phyloP scores from a whole-genome alignment of 2,113 vertebrate species.

The Cyrtonyx montezumae region DNA sequence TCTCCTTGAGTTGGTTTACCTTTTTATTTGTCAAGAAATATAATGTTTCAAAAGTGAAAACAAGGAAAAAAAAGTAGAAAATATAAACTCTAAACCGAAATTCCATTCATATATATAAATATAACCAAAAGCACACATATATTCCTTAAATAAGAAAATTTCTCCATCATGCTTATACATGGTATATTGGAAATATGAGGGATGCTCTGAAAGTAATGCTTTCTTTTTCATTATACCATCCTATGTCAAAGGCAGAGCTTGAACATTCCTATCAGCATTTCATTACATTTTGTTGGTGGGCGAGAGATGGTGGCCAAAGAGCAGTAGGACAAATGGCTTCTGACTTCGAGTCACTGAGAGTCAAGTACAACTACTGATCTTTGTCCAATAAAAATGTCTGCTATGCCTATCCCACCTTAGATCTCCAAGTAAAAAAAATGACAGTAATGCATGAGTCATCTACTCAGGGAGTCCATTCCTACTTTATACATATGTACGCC shows the following conservation, averaged over 20 bases:
- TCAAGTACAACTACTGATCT: background rate
- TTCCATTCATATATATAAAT: background rate
- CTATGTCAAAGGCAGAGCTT: too few relatives aligned
- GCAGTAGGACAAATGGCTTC: too few relatives aligned
- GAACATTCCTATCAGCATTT: too few relatives aligned
- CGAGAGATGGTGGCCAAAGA: too few relatives aligned
- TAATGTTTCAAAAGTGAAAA: background rate
- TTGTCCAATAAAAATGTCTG: background rate
- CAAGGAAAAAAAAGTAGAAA: background rate
- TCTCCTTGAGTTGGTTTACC: background rate
- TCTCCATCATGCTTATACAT: background rate
- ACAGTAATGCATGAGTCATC: background rate
- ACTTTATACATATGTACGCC: background rate
- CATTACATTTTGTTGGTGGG: too few relatives aligned
- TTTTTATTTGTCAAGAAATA: background rate
- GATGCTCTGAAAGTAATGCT: too few relatives aligned
- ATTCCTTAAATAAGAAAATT: constrained; percentile 10
- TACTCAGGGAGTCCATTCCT: background rate
- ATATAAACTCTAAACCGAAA: background rate
- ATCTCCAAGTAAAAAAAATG: background rate
- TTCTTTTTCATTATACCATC: too few relatives aligned
- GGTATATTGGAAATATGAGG: background rate
- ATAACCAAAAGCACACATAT: background rate
- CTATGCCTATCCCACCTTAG: background rate
- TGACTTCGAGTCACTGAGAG: background rate